These are phyloP conservation scores for Drosophila bocqueti DNA, from an alignment of 1,140 invertebrate species.

Conservation along the genomic window DNA sequence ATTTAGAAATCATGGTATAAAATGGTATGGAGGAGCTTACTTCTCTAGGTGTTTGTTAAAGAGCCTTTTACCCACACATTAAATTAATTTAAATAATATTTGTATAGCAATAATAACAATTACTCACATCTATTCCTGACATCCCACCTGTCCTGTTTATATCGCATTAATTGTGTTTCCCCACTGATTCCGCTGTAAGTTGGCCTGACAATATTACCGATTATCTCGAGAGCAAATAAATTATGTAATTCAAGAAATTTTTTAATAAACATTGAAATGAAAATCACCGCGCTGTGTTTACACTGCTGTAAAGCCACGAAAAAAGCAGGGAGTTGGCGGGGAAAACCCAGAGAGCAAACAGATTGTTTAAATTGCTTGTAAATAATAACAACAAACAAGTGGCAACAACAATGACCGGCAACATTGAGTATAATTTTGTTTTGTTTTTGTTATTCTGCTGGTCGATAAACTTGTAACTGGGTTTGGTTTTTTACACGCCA, in stretches of 20 bases:
- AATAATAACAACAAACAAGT: slow-evolving; percentile 54
- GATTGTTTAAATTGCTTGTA: slow-evolving; percentile 79
- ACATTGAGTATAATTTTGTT: slow-evolving; percentile 46
- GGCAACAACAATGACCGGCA: slow-evolving; percentile 61
- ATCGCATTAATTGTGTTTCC: slow-evolving; percentile 5
- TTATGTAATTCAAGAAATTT: slow-evolving; percentile 2
- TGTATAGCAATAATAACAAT: neutral
- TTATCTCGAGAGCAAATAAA: slow-evolving; percentile 15
- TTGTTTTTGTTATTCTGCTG: slow-evolving; percentile 26
- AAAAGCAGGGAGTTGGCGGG: slow-evolving; percentile 10
- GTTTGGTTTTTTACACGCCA: slow-evolving; percentile 58
- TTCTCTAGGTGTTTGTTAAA: neutral
- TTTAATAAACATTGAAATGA: slow-evolving; percentile 34
- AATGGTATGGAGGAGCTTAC: no score
- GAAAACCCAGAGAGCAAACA: slow-evolving; percentile 48
- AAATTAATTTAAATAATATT: neutral
- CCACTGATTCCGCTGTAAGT: neutral
- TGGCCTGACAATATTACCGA: neutral
- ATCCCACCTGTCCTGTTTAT: neutral
- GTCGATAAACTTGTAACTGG: slow-evolving; percentile 64
- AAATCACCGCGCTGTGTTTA: slow-evolving; percentile 46
- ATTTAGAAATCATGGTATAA: neutral
- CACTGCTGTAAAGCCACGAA: slow-evolving; percentile 61
- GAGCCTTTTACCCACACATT: no score
- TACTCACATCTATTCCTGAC: no score